A percentile compares a stretch with the other conserved stretches of the same genome.
phyloP scores from a whole-genome alignment of 2,888 invertebrate genomes.

The Hypena proboscidalis region DNA sequence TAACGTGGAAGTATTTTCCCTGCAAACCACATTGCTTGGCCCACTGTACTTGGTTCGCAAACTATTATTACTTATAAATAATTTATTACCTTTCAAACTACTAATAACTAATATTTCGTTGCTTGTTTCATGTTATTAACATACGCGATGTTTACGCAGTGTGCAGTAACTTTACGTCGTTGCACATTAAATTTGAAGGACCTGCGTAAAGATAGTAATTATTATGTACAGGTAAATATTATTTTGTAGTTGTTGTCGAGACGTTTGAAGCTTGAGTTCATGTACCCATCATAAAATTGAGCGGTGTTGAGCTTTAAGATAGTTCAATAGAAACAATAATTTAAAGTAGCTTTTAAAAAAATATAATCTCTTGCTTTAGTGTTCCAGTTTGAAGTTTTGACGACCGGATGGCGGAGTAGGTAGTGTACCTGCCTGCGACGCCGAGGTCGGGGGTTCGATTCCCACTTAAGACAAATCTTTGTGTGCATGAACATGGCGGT shows the following conservation, averaged over 20 bases:
- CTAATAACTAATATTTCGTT: slow-evolving; percentile 32
- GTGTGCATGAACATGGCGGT: too few species aligned
- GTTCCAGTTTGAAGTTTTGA: too few species aligned
- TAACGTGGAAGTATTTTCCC: too few species aligned
- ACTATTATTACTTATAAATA: slow-evolving; percentile 17
- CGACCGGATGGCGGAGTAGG: too few species aligned
- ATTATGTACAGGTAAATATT: slow-evolving; percentile 27
- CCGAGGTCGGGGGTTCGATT: too few species aligned
- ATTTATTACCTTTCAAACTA: slow-evolving; percentile 23
- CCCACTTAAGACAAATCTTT: too few species aligned
- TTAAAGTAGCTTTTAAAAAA: not conserved
- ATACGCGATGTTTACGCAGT: slow-evolving; percentile 14
- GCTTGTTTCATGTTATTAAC: slow-evolving; percentile 12
- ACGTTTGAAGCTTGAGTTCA: slow-evolving; percentile 3
- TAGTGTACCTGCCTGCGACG: too few species aligned
- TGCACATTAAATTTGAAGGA: slow-evolving; percentile 25
- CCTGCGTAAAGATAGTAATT: slow-evolving; percentile 16
- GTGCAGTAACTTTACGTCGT: slow-evolving; percentile 12
- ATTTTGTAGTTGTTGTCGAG: slow-evolving; percentile 20
- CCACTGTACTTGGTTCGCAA: slow-evolving; percentile 8
- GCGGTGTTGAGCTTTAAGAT: slow-evolving; percentile 7
- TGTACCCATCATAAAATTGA: slow-evolving; percentile 10
- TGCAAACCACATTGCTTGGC: too few species aligned
- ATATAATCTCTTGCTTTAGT: too few species aligned
- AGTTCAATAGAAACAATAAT: slow-evolving; percentile 6